These are phyloP conservation scores for Neogobius melanostomus DNA, from an alignment of 2,113 vertebrate genomes.

Conservation along the genomic window DNA sequence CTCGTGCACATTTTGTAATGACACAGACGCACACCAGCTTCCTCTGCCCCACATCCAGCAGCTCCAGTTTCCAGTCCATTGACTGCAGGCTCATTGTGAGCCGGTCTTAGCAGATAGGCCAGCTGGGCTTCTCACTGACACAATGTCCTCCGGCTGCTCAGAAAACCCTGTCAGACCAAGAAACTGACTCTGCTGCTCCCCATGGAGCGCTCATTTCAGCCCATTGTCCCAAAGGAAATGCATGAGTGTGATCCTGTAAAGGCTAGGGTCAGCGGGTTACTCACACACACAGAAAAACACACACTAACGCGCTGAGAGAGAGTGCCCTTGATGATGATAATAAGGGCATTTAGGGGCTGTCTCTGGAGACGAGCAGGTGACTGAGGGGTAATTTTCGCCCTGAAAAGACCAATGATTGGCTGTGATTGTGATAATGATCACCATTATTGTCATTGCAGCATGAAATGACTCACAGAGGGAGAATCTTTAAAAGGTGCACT, in stretches of 20 bases:
- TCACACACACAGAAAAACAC: slow-evolving; percentile 26
- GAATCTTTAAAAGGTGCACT: slow-evolving; percentile 50
- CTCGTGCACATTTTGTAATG: slow-evolving; percentile 39
- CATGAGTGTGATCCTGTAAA: slow-evolving; percentile 57
- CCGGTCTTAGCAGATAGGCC: slow-evolving; percentile 75
- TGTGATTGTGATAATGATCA: slow-evolving; percentile 76
- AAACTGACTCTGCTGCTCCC: slow-evolving; percentile 61
- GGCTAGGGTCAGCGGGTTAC: slow-evolving; percentile 53
- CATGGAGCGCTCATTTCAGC: slow-evolving; percentile 50
- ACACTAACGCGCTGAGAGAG: slow-evolving; percentile 10
- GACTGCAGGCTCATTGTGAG: slow-evolving; percentile 71
- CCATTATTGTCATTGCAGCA: slow-evolving; percentile 71
- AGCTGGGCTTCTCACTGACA: slow-evolving; percentile 74
- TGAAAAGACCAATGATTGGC: slow-evolving; percentile 76
- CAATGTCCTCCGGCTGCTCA: slow-evolving; percentile 64
- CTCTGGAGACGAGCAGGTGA: slow-evolving; percentile 73
- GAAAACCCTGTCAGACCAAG: slow-evolving; percentile 52
- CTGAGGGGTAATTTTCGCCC: slow-evolving; percentile 74
- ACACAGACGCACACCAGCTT: slow-evolving; percentile 59
- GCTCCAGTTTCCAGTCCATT: slow-evolving; percentile 73
- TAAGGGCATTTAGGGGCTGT: slow-evolving; percentile 74
- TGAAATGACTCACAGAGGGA: slow-evolving; percentile 61
- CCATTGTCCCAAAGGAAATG: slow-evolving; percentile 62
- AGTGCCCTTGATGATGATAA: slow-evolving; percentile 75
- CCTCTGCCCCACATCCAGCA: slow-evolving; percentile 69